Evolutionary conservation across 2,113 vertebrate genomes (phyloP).

Genomic region (Gallinago paraguaiae): DNA sequence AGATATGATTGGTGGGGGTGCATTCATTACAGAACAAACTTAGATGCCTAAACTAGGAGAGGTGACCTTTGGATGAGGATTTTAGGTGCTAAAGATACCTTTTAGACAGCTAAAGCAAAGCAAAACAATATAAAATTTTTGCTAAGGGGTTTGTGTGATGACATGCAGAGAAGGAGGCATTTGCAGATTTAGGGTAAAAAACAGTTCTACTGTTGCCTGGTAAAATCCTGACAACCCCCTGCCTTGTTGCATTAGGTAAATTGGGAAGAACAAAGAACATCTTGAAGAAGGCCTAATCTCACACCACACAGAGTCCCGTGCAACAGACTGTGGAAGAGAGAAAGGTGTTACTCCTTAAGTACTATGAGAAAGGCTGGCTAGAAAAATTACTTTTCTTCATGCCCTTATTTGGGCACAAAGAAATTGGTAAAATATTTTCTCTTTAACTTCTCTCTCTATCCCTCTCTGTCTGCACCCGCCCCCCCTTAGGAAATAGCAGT

Average conservation of each 20-base stretch:
- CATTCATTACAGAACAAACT: neutral
- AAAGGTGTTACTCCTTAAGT: neutral
- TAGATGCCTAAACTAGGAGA: neutral
- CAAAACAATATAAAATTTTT: neutral
- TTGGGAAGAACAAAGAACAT: neutral
- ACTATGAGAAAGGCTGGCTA: neutral
- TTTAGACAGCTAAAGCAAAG: neutral
- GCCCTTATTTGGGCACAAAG: neutral
- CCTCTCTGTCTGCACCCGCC: neutral
- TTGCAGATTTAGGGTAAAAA: neutral
- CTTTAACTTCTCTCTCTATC: neutral
- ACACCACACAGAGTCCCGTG: neutral
- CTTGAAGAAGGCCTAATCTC: neutral
- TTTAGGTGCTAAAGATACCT: neutral
- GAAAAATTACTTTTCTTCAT: neutral
- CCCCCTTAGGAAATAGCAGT: neutral
- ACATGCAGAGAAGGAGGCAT: neutral
- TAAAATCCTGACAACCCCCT: slow-evolving; percentile 2
- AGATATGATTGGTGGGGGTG: neutral
- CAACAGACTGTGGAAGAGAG: neutral
- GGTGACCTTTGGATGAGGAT: neutral
- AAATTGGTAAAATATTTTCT: neutral
- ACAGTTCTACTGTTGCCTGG: neutral
- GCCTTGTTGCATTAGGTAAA: neutral
- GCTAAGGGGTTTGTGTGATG: neutral